Conservation (phyloP, 2,888 invertebrate species). For the Hymenopus coronatus region DNA sequence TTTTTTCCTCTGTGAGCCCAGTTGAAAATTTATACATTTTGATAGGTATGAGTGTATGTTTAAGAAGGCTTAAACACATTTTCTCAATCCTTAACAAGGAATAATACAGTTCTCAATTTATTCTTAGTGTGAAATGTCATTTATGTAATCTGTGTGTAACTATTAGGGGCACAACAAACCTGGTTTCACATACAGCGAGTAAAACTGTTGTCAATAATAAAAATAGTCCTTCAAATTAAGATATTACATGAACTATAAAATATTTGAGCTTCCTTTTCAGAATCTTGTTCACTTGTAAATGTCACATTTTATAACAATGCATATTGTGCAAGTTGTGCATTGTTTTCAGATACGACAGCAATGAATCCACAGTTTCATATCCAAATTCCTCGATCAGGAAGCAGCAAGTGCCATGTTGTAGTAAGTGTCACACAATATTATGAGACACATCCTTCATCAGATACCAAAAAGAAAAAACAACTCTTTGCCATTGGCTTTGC, state of each 20-base stretch:
- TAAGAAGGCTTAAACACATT: too few relatives aligned
- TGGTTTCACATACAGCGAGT: too few relatives aligned
- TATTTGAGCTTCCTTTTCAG: neutral
- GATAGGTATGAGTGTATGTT: too few relatives aligned
- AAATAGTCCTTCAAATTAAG: too few relatives aligned
- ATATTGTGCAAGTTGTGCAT: neutral
- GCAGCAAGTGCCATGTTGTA: slow-evolving; percentile 68
- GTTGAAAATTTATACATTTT: too few relatives aligned
- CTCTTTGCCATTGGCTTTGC: slow-evolving; percentile 67
- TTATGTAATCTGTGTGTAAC: too few relatives aligned
- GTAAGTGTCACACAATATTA: slow-evolving; percentile 69
- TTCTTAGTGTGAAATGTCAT: too few relatives aligned
- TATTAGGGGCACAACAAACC: too few relatives aligned
- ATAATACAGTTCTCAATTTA: too few relatives aligned
- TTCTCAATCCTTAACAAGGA: too few relatives aligned
- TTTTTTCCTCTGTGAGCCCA: too few relatives aligned
- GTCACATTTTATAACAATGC: neutral
- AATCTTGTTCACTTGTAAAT: neutral
- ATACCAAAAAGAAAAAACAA: slow-evolving; percentile 44
- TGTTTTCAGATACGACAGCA: slow-evolving; percentile 58
- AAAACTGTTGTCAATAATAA: too few relatives aligned
- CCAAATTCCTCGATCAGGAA: slow-evolving; percentile 60
- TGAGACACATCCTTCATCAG: slow-evolving; percentile 44
- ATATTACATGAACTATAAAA: neutral
- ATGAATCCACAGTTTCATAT: slow-evolving; percentile 71